Evolutionary conservation across 2,888 invertebrate genomes (phyloP).

Genomic region (Athalia circularis): DNA sequence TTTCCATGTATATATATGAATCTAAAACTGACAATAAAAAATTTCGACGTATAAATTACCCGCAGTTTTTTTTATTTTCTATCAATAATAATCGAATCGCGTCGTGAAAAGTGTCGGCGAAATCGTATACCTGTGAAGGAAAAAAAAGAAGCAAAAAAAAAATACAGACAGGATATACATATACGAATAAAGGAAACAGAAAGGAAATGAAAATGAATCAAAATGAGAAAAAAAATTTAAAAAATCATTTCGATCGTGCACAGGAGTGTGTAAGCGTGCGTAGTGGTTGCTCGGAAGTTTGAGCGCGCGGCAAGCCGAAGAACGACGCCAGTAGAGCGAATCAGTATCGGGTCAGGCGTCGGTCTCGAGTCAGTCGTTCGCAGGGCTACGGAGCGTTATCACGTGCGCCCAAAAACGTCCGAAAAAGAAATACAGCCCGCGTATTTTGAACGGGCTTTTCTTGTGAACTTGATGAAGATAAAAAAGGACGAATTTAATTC

Average conservation of each 20-base stretch:
- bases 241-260: not conserved
- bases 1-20: too few relatives aligned
- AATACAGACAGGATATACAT: not conserved
- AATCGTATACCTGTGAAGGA: not conserved
- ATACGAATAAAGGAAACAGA: not conserved
- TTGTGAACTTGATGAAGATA: not conserved
- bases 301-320: not conserved
- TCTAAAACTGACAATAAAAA: too few relatives aligned
- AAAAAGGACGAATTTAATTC: not conserved
- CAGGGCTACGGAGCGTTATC: constrained; percentile 68
- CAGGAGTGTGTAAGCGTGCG: constrained; percentile 1
- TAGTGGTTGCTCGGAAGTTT: not conserved
- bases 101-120: too few relatives aligned
- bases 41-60: too few relatives aligned
- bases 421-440: not conserved
- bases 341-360: constrained; percentile 70
- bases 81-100: too few relatives aligned
- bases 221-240: not conserved
- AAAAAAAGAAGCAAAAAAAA: not conserved
- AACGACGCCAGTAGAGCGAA: constrained; percentile 66
- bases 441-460: not conserved
- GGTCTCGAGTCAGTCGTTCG: constrained; percentile 69
- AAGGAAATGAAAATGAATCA: not conserved
- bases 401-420: constrained; percentile 55
- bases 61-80: too few relatives aligned